Evolutionary conservation across 2,888 invertebrate genomes (phyloP).

Genomic region (Cheilosia pagana): DNA sequence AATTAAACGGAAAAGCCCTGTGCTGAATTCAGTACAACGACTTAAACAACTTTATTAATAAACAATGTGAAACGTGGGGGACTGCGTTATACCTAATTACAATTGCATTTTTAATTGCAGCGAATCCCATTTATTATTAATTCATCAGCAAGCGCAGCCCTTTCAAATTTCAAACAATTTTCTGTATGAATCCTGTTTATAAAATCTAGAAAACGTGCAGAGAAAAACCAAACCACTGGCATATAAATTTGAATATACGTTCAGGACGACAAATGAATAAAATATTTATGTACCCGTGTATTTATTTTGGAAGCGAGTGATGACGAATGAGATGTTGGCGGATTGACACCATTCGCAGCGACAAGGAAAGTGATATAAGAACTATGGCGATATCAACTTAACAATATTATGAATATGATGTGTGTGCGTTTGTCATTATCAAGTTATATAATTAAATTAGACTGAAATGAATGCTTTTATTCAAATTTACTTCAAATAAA

Average conservation of each 20-base stretch:
- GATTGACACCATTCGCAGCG: background rate
- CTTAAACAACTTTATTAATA: conserved; percentile 29
- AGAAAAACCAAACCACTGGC: background rate
- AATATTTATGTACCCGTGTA: background rate
- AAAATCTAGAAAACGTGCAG: conserved; percentile 2
- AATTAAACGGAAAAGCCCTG: background rate
- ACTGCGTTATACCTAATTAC: conserved; percentile 36
- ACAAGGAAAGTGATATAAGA: conserved; percentile 6
- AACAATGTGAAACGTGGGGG: conserved; percentile 39
- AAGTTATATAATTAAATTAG: background rate
- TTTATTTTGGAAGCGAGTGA: conserved; percentile 17
- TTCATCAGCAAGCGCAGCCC: conserved; percentile 35
- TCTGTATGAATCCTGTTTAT: background rate
- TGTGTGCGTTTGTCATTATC: conserved; percentile 10
- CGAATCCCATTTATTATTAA: conserved; percentile 42
- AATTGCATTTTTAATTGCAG: conserved; percentile 54
- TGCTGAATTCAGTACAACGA: conserved; percentile 3
- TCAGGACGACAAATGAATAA: conserved; percentile 23
- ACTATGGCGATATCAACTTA: conserved; percentile 3
- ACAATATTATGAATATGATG: background rate
- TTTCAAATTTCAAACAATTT: conserved; percentile 40
- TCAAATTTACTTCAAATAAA: too few species aligned
- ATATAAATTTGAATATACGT: conserved; percentile 21
- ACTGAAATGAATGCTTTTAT: too few species aligned
- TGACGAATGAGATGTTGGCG: conserved; percentile 11